These are phyloP conservation scores for Cabera pusaria DNA, from an alignment of 2,888 invertebrate species.

Conservation along the genomic window DNA sequence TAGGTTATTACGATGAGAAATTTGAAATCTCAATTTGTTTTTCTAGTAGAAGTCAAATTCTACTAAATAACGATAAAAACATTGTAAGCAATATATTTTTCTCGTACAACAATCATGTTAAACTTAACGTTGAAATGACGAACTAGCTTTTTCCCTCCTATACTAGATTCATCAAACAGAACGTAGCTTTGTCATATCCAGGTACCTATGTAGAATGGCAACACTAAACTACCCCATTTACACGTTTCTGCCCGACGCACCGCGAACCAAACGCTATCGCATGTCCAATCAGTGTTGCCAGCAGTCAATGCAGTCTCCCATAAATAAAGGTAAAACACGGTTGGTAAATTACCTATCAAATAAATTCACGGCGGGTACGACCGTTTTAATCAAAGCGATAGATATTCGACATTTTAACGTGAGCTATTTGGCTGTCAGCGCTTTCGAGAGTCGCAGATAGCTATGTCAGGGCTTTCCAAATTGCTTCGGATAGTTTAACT, in stretches of 20 bases:
- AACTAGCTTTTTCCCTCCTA: no score
- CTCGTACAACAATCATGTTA: no score
- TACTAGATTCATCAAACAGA: no score
- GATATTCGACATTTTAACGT: slow-evolving; percentile 28
- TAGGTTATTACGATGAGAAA: no score
- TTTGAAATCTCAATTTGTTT: no score
- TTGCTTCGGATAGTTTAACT: slow-evolving; percentile 5
- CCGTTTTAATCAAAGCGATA: slow-evolving; percentile 36
- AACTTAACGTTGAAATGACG: no score
- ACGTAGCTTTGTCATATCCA: no score
- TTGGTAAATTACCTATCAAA: slow-evolving; percentile 43
- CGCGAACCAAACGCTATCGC: slow-evolving; percentile 14
- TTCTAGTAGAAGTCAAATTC: no score
- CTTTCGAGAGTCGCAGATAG: slow-evolving; percentile 11
- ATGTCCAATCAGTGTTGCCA: slow-evolving; percentile 27
- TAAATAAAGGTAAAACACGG: slow-evolving; percentile 39
- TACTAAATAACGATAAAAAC: no score
- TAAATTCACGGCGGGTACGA: slow-evolving; percentile 35
- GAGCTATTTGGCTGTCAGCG: slow-evolving; percentile 28
- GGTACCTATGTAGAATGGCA: no score
- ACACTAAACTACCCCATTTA: no score
- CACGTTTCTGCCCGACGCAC: slow-evolving; percentile 2
- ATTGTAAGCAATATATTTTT: no score
- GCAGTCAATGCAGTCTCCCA: slow-evolving; percentile 34
- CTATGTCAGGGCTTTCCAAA: slow-evolving; percentile 5